Evolutionary conservation across 2,797 vertebrate genomes (phyloP).

Genomic region (Schizopygopsis malacanthus): DNA sequence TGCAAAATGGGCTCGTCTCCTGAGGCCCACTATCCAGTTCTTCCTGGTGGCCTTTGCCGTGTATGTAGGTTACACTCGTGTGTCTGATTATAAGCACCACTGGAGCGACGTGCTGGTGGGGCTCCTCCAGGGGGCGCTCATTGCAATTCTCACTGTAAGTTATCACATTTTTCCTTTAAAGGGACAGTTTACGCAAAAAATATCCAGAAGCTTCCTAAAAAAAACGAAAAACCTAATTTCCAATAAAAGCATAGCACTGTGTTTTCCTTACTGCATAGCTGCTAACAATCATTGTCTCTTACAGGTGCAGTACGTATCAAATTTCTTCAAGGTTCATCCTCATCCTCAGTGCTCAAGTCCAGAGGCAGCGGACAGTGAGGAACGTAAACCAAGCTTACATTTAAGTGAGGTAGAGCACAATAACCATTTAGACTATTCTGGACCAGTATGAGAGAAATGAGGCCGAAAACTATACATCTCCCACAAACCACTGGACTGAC

Average conservation of each 20-base stretch:
- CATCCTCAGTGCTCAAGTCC: constrained; percentile 60
- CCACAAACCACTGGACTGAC: constrained; percentile 76
- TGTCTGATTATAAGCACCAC: constrained; percentile 94
- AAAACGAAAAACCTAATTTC: not conserved
- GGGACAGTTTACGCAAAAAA: not conserved
- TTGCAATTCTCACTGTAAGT: constrained; percentile 89
- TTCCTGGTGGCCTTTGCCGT: constrained; percentile 88
- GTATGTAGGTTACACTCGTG: constrained; percentile 90
- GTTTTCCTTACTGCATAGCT: not conserved
- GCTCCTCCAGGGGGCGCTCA: constrained; percentile 89
- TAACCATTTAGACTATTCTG: constrained; percentile 84
- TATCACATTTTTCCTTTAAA: not conserved
- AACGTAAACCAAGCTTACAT: constrained; percentile 83
- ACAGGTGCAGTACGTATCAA: constrained; percentile 88
- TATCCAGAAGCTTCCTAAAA: not conserved
- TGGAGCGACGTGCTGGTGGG: constrained; percentile 92
- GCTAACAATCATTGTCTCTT: not conserved
- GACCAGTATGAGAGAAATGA: constrained; percentile 72
- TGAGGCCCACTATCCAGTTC: constrained; percentile 93
- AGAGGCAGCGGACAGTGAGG: constrained; percentile 68
- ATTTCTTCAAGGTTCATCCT: constrained; percentile 89
- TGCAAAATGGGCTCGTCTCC: constrained; percentile 88
- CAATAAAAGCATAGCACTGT: not conserved
- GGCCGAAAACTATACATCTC: constrained; percentile 61
- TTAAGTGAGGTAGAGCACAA: constrained; percentile 73